phyloP scores from a whole-genome alignment of 2,888 invertebrate species.

The Ichneumon xanthorius region DNA sequence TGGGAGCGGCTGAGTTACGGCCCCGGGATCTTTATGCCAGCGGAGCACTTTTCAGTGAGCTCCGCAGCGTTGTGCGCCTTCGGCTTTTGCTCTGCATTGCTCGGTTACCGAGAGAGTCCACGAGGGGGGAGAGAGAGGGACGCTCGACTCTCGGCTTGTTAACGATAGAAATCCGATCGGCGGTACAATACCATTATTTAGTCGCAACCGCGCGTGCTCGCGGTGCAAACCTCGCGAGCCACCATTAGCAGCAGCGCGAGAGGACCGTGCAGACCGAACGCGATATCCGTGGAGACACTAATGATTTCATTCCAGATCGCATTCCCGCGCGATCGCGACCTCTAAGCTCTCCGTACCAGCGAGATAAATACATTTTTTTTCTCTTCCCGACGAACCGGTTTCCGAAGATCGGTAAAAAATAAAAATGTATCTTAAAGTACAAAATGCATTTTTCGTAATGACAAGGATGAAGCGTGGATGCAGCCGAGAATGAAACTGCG shows the following conservation, averaged over 20 bases:
- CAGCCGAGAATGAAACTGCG: conserved; percentile 33
- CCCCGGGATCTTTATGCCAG: conserved; percentile 78
- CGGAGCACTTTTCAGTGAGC: conserved; percentile 20
- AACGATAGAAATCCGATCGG: conserved; percentile 83
- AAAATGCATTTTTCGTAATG: conserved; percentile 29
- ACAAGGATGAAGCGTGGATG: conserved; percentile 17
- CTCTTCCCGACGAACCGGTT: neutral
- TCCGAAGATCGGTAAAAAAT: neutral
- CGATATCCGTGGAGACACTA: conserved; percentile 70
- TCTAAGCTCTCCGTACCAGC: conserved; percentile 5
- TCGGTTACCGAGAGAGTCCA: conserved; percentile 35
- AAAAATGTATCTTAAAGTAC: conserved; percentile 5
- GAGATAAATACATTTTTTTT: conserved; percentile 19
- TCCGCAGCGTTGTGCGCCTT: conserved; percentile 11
- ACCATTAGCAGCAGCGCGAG: conserved; percentile 74
- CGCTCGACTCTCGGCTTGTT: conserved; percentile 76
- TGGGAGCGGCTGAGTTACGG: conserved; percentile 81
- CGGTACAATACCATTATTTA: conserved; percentile 83
- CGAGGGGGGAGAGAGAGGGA: conserved; percentile 9
- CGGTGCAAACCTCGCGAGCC: conserved; percentile 58
- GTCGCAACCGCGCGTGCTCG: conserved; percentile 65
- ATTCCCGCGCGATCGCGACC: conserved; percentile 58
- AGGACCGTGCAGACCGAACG: conserved; percentile 55
- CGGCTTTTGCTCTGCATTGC: conserved; percentile 59
- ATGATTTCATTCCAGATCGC: conserved; percentile 81